phyloP scores from a whole-genome alignment of 2,797 vertebrate genomes.

The Denticeps clupeoides region DNA sequence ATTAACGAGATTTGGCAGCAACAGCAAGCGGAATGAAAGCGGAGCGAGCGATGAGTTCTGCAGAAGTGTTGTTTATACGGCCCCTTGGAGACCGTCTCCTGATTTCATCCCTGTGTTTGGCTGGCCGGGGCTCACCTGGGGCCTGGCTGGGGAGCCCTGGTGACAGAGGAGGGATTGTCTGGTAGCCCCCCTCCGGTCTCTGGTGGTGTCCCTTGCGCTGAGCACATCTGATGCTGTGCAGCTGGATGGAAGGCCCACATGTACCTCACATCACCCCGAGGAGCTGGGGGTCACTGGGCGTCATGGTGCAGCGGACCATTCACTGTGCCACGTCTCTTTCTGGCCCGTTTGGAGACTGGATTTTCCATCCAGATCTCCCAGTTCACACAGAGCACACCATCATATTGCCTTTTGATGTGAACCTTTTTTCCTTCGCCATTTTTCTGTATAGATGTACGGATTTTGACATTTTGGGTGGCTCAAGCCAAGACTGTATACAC shows the following conservation, averaged over 20 bases:
- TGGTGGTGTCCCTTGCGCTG: conserved; percentile 40
- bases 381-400: background rate
- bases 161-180: conserved; percentile 37
- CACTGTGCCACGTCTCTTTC: conserved; percentile 38
- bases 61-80: conserved; percentile 44
- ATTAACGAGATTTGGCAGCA: conserved; percentile 37
- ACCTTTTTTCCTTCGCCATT: too few species aligned
- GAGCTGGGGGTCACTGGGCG: conserved; percentile 38
- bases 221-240: conserved; percentile 46
- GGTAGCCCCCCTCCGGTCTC: conserved; percentile 36
- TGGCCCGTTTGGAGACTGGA: conserved; percentile 33
- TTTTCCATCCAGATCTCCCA: conserved; percentile 28
- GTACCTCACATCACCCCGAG: conserved; percentile 41
- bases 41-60: conserved; percentile 46
- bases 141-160: conserved; percentile 24
- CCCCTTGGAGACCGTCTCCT: conserved; percentile 37
- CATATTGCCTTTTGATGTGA: background rate
- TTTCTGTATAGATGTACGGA: too few species aligned
- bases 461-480: too few species aligned
- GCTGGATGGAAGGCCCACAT: conserved; percentile 43
- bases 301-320: conserved; percentile 44
- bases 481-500: too few species aligned
- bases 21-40: background rate
- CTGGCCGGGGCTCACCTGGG: conserved; percentile 42
- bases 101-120: conserved; percentile 30